Base-by-base conservation (phyloP, 2,888 invertebrate species). In the Cerastis rubricosa region DNA sequence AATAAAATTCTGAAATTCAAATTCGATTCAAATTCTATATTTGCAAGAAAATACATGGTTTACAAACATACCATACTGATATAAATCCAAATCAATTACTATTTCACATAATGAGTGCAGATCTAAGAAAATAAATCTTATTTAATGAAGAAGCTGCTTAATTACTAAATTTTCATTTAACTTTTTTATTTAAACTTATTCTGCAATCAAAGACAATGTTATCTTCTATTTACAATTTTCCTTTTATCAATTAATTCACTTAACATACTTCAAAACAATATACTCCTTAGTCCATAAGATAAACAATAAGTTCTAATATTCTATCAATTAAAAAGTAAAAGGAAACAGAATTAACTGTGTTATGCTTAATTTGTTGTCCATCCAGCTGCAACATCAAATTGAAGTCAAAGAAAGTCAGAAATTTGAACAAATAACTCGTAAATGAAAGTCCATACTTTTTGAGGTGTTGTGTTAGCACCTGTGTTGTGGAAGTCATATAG, bases 321-420 rank as follows among this genome's bases (percentile, higher is more conserved):
- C 35, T 70, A 69, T 40, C 1, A 35, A 19, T 59, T 59, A 19
- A 69, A 43, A 49, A 57, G 12, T 22, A 25, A 19, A 45, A 68
- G 11, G 45, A 71, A 80, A 25, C 70, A 66, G 61, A 61, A 17
- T 57, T 51, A 68, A 49, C 17, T 7, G 17, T n/a, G n/a, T 51
- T 43, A 29, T n/a, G 11, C 6, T 43, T 67, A 25, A 61, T 12
- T 22, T 69, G 29, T 19, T 49, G 14, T 54, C 2, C 19, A 40
- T 12, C 19, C 51, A 61, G 17, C 17, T 1, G 2, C 63, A 12
- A 68, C 63, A 51, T 63, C 22, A 51, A 25, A 54, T 54, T n/a
- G 12, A 12, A 63, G 9, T 9, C 14, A 69, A 75, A 19, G 1
- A 63, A 70, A 45, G 65, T 47, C 4, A 17, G 22, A 19, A 17